phyloP scores from a whole-genome alignment of 1,140 invertebrate genomes.

The Proales similis region DNA sequence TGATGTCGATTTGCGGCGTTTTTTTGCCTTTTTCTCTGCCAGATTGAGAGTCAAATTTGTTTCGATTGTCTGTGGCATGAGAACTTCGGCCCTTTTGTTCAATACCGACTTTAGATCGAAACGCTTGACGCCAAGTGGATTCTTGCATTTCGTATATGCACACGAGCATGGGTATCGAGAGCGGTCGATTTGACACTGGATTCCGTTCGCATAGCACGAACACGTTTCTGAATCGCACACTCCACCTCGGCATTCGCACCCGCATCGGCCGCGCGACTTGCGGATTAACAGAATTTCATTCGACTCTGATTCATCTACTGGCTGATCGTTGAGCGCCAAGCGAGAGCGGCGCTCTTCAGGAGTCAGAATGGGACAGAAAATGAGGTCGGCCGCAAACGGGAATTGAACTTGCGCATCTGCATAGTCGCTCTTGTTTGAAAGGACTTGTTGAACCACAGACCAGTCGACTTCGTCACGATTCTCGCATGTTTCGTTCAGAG shows the following conservation, averaged over 20 bases:
- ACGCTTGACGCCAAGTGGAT: conserved; percentile 63
- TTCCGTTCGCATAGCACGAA: conserved; percentile 82
- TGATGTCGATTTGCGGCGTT: too few species aligned
- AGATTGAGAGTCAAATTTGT: too few species aligned
- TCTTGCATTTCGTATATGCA: conserved; percentile 82
- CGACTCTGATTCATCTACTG: conserved; percentile 86
- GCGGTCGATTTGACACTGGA: conserved; percentile 92
- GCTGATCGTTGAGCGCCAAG: conserved; percentile 44
- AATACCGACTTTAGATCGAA: conserved; percentile 10
- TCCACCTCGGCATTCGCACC: conserved; percentile 78
- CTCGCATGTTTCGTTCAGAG: too few species aligned
- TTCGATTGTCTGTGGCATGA: too few species aligned
- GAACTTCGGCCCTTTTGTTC: too few species aligned
- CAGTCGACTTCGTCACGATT: too few species aligned
- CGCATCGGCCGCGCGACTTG: conserved; percentile 77
- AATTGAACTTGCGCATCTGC: too few species aligned
- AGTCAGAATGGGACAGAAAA: conserved; percentile 17
- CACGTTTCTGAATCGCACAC: conserved; percentile 89
- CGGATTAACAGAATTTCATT: conserved; percentile 86
- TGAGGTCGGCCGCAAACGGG: too few species aligned
- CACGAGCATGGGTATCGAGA: conserved; percentile 93
- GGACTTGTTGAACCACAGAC: too few species aligned
- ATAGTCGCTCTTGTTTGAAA: too few species aligned
- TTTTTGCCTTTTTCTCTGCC: too few species aligned
- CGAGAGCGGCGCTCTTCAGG: background rate